Conservation (phyloP, 2,113 vertebrate species). For the Heptranchias perlo region DNA sequence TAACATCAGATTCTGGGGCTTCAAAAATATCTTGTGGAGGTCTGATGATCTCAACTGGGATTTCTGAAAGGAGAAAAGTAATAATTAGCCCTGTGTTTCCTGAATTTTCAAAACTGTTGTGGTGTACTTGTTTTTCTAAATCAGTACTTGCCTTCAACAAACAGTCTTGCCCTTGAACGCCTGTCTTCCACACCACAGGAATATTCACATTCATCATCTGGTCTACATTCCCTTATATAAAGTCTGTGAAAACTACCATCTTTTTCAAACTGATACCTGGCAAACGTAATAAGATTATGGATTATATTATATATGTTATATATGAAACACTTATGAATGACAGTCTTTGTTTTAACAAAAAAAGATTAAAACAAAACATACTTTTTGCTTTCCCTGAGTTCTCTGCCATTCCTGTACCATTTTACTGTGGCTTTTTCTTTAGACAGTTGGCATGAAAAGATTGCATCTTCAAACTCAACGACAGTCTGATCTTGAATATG, state of each 20-base stretch:
- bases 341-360: conserved; percentile 40
- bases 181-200: conserved; percentile 91
- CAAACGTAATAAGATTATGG: conserved; percentile 30
- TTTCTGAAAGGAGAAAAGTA: conserved; percentile 65
- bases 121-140: background rate
- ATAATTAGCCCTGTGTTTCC: background rate
- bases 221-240: conserved; percentile 80
- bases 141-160: conserved; percentile 78
- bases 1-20: conserved; percentile 79
- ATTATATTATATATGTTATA: background rate
- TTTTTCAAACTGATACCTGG: conserved; percentile 85
- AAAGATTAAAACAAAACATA: conserved; percentile 49
- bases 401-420: conserved; percentile 90
- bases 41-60: conserved; percentile 87
- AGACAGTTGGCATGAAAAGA: conserved; percentile 85
- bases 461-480: conserved; percentile 91
- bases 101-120: background rate
- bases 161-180: conserved; percentile 86
- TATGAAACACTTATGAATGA: background rate
- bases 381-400: conserved; percentile 90
- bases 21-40: conserved; percentile 84
- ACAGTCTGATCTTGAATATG: conserved; percentile 87
- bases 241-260: conserved; percentile 80
- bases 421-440: conserved; percentile 85
- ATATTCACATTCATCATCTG: conserved; percentile 95